Percentiles rank a stretch among this genome's conserved stretches.
Evolutionary conservation across 1,140 invertebrate genomes (phyloP).

Genomic region (Drosophila cardini): DNA sequence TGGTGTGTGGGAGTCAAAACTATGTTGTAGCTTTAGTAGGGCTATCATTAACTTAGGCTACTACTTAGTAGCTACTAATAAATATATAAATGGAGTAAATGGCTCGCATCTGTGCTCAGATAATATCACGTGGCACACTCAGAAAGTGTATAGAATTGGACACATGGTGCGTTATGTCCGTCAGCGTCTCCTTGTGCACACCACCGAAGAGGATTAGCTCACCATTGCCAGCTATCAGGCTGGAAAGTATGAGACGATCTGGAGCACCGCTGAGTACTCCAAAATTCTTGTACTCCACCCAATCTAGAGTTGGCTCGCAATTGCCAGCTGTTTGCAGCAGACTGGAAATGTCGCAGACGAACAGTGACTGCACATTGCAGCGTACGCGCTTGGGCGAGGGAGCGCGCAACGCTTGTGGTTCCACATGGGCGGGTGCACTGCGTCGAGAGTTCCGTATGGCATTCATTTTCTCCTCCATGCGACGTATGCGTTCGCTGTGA

Average conservation of each 20-base stretch:
- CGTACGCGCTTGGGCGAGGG: conserved; percentile 85
- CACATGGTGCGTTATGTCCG: conserved; percentile 87
- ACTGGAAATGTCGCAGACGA: conserved; percentile 93
- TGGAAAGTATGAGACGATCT: conserved; percentile 95
- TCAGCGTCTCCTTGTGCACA: conserved; percentile 91
- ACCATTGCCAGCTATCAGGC: conserved; percentile 93
- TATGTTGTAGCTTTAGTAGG: background rate
- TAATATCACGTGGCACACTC: conserved; percentile 89
- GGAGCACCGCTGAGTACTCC: conserved; percentile 89
- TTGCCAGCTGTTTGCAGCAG: conserved; percentile 85
- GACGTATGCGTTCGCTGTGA: conserved; percentile 80
- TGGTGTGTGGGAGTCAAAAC: background rate
- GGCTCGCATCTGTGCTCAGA: conserved; percentile 85
- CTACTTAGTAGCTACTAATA: conserved; percentile 5
- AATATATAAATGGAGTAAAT: conserved; percentile 21
- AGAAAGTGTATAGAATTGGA: conserved; percentile 93
- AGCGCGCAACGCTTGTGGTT: conserved; percentile 64
- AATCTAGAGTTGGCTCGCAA: conserved; percentile 89
- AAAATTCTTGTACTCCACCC: conserved; percentile 89
- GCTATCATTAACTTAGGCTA: conserved; percentile 38
- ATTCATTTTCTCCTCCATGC: conserved; percentile 84
- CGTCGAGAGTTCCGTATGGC: conserved; percentile 78
- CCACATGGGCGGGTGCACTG: conserved; percentile 66
- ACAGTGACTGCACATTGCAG: conserved; percentile 90
- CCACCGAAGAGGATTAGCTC: conserved; percentile 98